Evolutionary conservation across 2,113 vertebrate species (phyloP).

Genomic region (Cryptotis parvus): DNA sequence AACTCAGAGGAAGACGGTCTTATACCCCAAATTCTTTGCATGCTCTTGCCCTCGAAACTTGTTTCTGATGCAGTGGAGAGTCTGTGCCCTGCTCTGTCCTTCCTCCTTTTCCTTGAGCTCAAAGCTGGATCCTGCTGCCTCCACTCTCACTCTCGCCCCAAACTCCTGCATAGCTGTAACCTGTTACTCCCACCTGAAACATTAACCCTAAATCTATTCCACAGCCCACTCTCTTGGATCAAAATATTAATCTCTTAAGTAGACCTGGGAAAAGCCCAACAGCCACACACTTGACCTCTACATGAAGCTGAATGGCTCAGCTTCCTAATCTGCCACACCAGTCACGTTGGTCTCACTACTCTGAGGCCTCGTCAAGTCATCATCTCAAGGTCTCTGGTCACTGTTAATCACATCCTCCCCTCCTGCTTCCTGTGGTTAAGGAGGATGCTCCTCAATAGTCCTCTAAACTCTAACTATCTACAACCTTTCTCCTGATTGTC

Average conservation of each 20-base stretch:
- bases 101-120: neutral
- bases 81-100: neutral
- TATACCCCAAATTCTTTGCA: neutral
- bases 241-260: neutral
- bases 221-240: neutral
- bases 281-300: neutral
- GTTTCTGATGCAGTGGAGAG: neutral
- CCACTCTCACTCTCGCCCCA: neutral
- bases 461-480: no score
- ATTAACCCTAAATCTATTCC: neutral
- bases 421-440: neutral
- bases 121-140: neutral
- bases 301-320: neutral
- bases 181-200: neutral
- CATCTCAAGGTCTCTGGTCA: neutral
- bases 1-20: neutral
- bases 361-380: no score
- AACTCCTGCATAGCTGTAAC: neutral
- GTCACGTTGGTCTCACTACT: no score
- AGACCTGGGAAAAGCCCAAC: neutral
- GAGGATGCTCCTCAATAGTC: no score
- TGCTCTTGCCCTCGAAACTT: neutral
- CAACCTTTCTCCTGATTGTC: no score
- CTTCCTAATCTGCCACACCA: no score
- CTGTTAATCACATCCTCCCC: neutral